Evolutionary conservation across 2,797 vertebrate species (phyloP).

Genomic region (Enteromius unitaeniatus): DNA sequence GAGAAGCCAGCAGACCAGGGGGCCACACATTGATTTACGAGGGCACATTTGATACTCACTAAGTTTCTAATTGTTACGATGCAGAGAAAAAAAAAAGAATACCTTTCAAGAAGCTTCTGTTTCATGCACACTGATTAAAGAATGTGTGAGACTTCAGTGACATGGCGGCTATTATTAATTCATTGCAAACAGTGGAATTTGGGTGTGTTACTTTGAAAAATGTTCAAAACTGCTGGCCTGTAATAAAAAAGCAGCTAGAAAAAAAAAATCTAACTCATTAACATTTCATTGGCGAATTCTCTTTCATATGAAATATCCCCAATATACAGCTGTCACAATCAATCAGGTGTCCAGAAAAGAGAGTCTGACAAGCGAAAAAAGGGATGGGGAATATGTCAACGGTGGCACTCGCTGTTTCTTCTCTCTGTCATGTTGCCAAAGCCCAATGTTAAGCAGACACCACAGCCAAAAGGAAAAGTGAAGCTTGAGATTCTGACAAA

Average conservation of each 20-base stretch:
- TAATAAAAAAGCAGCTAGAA: slow-evolving; percentile 83
- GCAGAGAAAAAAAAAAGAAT: slow-evolving; percentile 70
- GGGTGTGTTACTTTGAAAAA: slow-evolving; percentile 94
- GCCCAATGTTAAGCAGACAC: slow-evolving; percentile 74
- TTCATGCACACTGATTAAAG: slow-evolving; percentile 85
- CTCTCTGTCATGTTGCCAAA: slow-evolving; percentile 79
- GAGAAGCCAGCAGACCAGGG: slow-evolving; percentile 53
- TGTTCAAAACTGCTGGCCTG: slow-evolving; percentile 92
- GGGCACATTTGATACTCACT: slow-evolving; percentile 57
- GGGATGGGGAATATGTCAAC: slow-evolving; percentile 82
- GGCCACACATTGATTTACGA: slow-evolving; percentile 59
- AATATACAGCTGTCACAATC: slow-evolving; percentile 92
- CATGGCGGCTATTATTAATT: slow-evolving; percentile 92
- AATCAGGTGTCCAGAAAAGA: slow-evolving; percentile 88
- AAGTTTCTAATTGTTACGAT: slow-evolving; percentile 84
- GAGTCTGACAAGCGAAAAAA: slow-evolving; percentile 80
- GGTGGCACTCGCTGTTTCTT: slow-evolving; percentile 80
- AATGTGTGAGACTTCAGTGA: slow-evolving; percentile 90
- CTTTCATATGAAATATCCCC: slow-evolving; percentile 93
- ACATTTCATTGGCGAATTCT: slow-evolving; percentile 92
- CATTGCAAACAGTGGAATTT: slow-evolving; percentile 95
- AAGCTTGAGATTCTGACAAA: slow-evolving; percentile 71
- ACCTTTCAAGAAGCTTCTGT: slow-evolving; percentile 82
- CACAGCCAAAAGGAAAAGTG: slow-evolving; percentile 70
- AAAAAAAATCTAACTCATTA: slow-evolving; percentile 91